phyloP scores from a whole-genome alignment of 2,113 vertebrate genomes.

The Sphyrna mokarran region DNA sequence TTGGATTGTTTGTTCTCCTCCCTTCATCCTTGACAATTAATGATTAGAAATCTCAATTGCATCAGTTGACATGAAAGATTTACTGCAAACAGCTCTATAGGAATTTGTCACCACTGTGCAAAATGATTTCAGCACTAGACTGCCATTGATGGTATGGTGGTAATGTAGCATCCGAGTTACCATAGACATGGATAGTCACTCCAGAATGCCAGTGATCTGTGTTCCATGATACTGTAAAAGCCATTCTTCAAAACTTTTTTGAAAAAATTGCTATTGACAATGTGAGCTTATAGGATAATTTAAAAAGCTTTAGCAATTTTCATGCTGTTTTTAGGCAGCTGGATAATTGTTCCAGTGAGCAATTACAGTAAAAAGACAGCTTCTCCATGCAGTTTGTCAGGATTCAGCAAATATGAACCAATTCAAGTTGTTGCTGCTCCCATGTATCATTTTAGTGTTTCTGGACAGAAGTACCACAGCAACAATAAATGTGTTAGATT shows the following conservation, averaged over 20 bases:
- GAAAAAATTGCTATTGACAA: background rate
- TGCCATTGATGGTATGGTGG: background rate
- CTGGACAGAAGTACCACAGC: background rate
- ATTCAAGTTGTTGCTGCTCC: background rate
- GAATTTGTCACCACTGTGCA: background rate
- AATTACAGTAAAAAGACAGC: background rate
- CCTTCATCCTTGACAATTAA: background rate
- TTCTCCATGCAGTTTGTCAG: background rate
- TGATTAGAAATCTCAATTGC: background rate
- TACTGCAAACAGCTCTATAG: background rate
- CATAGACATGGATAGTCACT: background rate
- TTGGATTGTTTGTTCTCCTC: background rate
- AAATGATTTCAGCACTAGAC: background rate
- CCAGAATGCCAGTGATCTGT: background rate
- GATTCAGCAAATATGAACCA: background rate
- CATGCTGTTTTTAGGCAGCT: background rate
- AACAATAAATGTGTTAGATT: background rate
- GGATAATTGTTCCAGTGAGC: background rate
- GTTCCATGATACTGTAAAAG: background rate
- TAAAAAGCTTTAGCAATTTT: background rate
- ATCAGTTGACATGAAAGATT: background rate
- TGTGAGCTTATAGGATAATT: background rate
- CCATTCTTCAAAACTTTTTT: background rate
- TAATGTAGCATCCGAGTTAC: background rate
- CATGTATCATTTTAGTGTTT: background rate